Conservation (phyloP, 2,113 vertebrate species). For the Polypterus bichir region DNA sequence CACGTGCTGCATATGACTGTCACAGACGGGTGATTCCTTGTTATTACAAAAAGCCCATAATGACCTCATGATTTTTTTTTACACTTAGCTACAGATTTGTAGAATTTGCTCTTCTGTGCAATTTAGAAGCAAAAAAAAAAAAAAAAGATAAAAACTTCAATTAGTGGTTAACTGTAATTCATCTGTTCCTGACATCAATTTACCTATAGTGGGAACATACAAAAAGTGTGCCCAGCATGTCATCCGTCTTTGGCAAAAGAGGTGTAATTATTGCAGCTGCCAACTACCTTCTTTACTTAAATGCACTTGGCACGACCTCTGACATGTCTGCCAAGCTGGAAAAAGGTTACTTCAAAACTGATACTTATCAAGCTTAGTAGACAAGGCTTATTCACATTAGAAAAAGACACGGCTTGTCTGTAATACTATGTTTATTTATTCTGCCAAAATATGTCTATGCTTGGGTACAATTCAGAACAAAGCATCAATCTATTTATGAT, state of each 20-base stretch:
- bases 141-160: slow-evolving; percentile 12
- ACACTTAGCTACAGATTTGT: slow-evolving; percentile 17
- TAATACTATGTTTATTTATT: too few relatives aligned
- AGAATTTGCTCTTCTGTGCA: slow-evolving; percentile 25
- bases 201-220: slow-evolving; percentile 55
- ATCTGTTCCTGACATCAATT: slow-evolving; percentile 44
- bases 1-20: slow-evolving; percentile 27
- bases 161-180: slow-evolving; percentile 24
- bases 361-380: slow-evolving; percentile 55
- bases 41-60: slow-evolving; percentile 20
- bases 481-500: too few relatives aligned
- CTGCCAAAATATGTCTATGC: too few relatives aligned
- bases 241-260: slow-evolving; percentile 57
- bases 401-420: too few relatives aligned
- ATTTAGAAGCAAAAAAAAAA: too few relatives aligned
- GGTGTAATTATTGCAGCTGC: slow-evolving; percentile 56
- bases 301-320: neutral
- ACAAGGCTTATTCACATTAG: slow-evolving; percentile 24
- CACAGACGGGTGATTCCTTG: slow-evolving; percentile 32
- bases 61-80: slow-evolving; percentile 26
- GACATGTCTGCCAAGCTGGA: neutral
- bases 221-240: slow-evolving; percentile 43
- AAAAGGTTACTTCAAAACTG: slow-evolving; percentile 46
- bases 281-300: slow-evolving; percentile 59
- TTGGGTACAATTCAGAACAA: too few relatives aligned